Conservation (phyloP, 2,797 vertebrate genomes). For the Loriculus beryllinus region DNA sequence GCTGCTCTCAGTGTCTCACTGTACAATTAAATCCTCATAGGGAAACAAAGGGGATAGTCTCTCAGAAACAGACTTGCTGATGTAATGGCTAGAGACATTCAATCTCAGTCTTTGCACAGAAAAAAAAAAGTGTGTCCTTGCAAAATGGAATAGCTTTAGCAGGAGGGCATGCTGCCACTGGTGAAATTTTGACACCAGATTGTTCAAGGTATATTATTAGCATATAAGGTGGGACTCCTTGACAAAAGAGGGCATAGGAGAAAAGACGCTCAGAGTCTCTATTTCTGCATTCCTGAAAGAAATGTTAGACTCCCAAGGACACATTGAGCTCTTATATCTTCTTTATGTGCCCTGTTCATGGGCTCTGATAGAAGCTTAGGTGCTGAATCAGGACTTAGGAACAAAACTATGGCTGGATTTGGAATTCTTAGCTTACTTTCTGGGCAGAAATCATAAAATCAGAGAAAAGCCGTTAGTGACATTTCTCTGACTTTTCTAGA, state of each 20-base stretch:
- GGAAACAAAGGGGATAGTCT: not conserved
- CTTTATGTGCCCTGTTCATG: not conserved
- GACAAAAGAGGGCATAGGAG: not conserved
- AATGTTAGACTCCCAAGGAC: not conserved
- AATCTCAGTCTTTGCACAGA: not conserved
- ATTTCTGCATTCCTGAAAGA: not conserved
- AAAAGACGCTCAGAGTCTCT: not conserved
- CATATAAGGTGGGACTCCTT: not conserved
- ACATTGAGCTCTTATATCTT: not conserved
- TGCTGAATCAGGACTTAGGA: not conserved
- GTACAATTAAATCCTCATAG: not conserved
- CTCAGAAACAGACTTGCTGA: not conserved
- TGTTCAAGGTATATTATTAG: not conserved
- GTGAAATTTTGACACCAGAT: not conserved
- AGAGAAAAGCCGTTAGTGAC: not conserved
- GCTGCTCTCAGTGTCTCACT: not conserved
- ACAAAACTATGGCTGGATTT: not conserved
- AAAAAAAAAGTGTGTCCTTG: not conserved
- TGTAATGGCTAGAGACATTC: not conserved
- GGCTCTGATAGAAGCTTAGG: not conserved
- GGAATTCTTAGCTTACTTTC: not conserved
- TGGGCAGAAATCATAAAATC: not conserved
- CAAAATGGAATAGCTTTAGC: not conserved
- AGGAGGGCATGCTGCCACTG: not conserved
- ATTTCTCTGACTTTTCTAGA: not conserved